Evolutionary conservation across 2,113 vertebrate species (phyloP).

Genomic region (Centropus unirufus): DNA sequence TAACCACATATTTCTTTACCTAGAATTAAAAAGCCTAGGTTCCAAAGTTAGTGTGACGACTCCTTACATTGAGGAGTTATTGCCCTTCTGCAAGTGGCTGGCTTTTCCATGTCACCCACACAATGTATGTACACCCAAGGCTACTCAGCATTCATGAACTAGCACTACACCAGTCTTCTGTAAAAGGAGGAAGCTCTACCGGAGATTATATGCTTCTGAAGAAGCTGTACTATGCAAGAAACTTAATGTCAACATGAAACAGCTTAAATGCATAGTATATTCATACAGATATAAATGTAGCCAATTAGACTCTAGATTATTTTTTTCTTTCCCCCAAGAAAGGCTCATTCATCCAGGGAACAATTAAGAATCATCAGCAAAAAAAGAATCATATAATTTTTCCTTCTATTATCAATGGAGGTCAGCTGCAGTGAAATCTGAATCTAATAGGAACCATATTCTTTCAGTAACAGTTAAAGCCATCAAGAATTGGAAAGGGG

Average conservation of each 20-base stretch:
- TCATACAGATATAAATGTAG: background rate
- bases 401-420: background rate
- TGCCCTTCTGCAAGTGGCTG: background rate
- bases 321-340: background rate
- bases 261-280: background rate
- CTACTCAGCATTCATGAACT: background rate
- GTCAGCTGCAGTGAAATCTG: background rate
- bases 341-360: background rate
- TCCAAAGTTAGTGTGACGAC: background rate
- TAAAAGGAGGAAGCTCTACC: background rate
- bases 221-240: background rate
- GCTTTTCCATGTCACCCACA: background rate
- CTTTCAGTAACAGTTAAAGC: slow-evolving; percentile 26
- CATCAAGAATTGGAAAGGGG: slow-evolving; percentile 11
- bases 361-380: background rate
- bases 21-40: background rate
- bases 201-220: background rate
- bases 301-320: background rate
- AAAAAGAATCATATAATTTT: background rate
- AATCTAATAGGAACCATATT: background rate
- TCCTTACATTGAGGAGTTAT: background rate
- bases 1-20: background rate
- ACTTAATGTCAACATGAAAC: background rate
- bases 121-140: accelerated
- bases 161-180: background rate